Base-by-base conservation (phyloP, 2,113 vertebrate species). In the Peromyscus californicus region DNA sequence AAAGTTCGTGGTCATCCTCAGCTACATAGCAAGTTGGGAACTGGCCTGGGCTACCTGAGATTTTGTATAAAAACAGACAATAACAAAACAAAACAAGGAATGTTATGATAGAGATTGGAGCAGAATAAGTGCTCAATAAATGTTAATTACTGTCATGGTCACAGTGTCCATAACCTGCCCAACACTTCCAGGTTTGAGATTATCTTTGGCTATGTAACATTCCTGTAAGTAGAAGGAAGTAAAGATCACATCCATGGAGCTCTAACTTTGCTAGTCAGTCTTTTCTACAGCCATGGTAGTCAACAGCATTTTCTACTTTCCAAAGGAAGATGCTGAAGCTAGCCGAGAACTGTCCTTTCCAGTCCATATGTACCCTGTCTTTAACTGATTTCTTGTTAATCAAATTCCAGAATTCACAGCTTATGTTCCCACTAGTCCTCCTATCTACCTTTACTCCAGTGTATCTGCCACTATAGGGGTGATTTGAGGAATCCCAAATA, bases 241-340 rank as follows among this genome's bases (percentile, higher is more conserved):
- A 0, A 59, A 51, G 15, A 42, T 75, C 29, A 67, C 9, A 22
- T 51, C 33, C 12, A 70, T 78, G 39, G 59, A 42, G 4, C 51
- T 82, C 12, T 82, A 84, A 57, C 42, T 91, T 24, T 89, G 59
- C 19, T 93, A 42, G n/a, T 94, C 39, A 51, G 36, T 70, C 45
- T 87, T 96, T 89, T 51, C 26, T 91, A 24, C 69, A 89, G 69
- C 7, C 31, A 33, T 65, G 22, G 57, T 21, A 63, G 29, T 54
- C 76, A 65, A n/a, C 54, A 70, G 51, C 15, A 33, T 93, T 89
- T 93, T 75, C 88, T 96, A 15, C 42, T 80, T 86, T 93, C n/a
- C 42, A 93, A 74, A 89, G 89, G 72, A 74, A 63, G 22, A 45
- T n/a, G n/a, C 7, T n/a, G 59, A 91, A 31, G 72, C 78, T 86